Evolutionary conservation across 2,888 invertebrate genomes (phyloP).

Genomic region (Iselma pallidipennis): DNA sequence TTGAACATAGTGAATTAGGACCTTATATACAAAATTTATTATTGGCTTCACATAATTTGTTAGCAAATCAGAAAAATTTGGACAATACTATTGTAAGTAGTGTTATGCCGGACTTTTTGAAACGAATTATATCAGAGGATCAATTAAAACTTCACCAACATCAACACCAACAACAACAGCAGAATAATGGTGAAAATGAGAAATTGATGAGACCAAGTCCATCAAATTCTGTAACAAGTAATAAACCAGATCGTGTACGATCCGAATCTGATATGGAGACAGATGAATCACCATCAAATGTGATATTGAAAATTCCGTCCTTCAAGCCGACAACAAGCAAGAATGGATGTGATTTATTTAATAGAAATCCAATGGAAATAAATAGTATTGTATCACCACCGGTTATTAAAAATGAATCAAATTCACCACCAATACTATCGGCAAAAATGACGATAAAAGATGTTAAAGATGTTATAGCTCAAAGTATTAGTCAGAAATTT

Average conservation of each 20-base stretch:
- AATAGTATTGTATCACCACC: constrained; percentile 57
- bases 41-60: constrained; percentile 50
- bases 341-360: constrained; percentile 58
- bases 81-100: constrained; percentile 51
- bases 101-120: constrained; percentile 59
- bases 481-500: constrained; percentile 87
- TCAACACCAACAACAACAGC: constrained; percentile 34
- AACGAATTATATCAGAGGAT: constrained; percentile 25
- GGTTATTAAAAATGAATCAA: constrained; percentile 57
- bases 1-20: constrained; percentile 48
- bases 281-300: constrained; percentile 66
- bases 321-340: constrained; percentile 69
- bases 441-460: constrained; percentile 75
- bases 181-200: constrained; percentile 50
- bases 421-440: constrained; percentile 60
- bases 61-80: constrained; percentile 44
- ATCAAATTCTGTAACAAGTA: constrained; percentile 53
- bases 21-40: constrained; percentile 62
- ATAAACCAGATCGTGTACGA: constrained; percentile 38
- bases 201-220: constrained; percentile 52
- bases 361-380: constrained; percentile 42
- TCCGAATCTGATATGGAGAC: constrained; percentile 55
- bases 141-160: constrained; percentile 37
- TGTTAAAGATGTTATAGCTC: constrained; percentile 91
- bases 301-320: constrained; percentile 93